Base-by-base conservation (phyloP, 2,797 vertebrate genomes). In the Platyrinchus mystaceus region DNA sequence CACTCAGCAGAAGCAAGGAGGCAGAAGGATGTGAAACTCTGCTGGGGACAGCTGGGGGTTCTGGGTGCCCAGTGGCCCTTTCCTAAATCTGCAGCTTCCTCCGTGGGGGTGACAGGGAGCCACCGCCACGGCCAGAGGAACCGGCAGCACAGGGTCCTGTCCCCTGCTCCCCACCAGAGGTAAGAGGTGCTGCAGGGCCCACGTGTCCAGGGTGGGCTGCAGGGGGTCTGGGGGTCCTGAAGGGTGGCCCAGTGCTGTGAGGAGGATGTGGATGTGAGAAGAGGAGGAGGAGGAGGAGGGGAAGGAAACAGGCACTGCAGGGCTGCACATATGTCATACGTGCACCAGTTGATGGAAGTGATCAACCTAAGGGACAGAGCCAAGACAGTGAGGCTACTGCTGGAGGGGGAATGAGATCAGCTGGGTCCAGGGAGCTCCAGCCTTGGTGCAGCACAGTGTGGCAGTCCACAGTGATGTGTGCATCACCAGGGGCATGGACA, bases 11-110 rank as follows among this genome's bases (percentile, higher is more conserved):
- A 83, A 94, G 49, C 9, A 21, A 21, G 2, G 7, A 4, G 52
- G 43, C 74, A 89, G 62, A 34, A 83, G 93, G 96, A 96, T 95
- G 66, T 93, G 93, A 95, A 95, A 96, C 75, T 81, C 2, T 7
- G 26, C 66, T 13, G 8, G 24, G 53, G 12, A 10, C 9, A 14
- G 47, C 58, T 47, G 8, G 10, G 41, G 12, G 15, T 66, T 88
- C 32, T 27, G 52, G 6, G 13, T 52, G 30, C 28, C 32, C 26
- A 10, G 3, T 6, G 32, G 27, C 62, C 21, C 28, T 73, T 67
- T 95, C 86, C 78, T 19, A 23, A 56, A 16, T 7, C 32, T 2
- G 39, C 1, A 6, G 80, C 93, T 97, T 97, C 96, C 97, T 41
- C 59, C 0, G 0, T 7, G 21, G 49, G n/a, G 28, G 14, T 62